Conservation (phyloP, 2,888 invertebrate genomes). For the Ochropleura leucogaster region DNA sequence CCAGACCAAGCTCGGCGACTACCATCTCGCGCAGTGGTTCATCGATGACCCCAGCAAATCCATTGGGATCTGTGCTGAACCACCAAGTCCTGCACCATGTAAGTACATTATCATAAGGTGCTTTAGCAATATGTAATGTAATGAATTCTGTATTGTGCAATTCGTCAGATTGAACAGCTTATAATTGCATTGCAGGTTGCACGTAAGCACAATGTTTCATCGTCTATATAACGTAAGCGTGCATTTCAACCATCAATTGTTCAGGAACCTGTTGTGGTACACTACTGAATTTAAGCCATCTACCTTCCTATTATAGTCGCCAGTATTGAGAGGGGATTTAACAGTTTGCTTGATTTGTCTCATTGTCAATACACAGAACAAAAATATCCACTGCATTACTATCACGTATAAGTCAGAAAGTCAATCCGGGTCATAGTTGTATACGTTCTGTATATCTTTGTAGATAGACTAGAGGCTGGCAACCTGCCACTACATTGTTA, state of each 20-base stretch:
- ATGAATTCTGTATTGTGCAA: background rate
- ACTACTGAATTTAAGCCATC: background rate
- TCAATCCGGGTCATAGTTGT: conserved; percentile 48
- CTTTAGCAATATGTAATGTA: conserved; percentile 9
- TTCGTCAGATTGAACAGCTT: background rate
- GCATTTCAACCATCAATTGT: background rate
- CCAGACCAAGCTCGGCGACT: conserved; percentile 93
- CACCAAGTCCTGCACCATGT: conserved; percentile 92
- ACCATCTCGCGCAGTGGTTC: conserved; percentile 92
- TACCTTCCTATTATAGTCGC: background rate
- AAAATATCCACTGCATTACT: conserved; percentile 31
- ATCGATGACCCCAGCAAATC: conserved; percentile 92
- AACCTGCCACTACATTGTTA: conserved; percentile 54
- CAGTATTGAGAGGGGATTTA: too few species aligned
- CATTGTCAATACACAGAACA: conserved; percentile 1
- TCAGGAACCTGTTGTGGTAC: conserved; percentile 1
- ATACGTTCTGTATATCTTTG: conserved; percentile 36
- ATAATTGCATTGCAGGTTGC: conserved; percentile 7
- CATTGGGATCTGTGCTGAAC: conserved; percentile 93
- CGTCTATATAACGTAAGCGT: background rate
- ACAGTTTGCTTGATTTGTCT: background rate
- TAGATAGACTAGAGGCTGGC: conserved; percentile 38
- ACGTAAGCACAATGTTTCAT: background rate
- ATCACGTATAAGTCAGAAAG: conserved; percentile 22
- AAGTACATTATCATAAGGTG: conserved; percentile 71